Base-by-base conservation (phyloP, 1,140 invertebrate genomes). In the Papilio glaucus region DNA sequence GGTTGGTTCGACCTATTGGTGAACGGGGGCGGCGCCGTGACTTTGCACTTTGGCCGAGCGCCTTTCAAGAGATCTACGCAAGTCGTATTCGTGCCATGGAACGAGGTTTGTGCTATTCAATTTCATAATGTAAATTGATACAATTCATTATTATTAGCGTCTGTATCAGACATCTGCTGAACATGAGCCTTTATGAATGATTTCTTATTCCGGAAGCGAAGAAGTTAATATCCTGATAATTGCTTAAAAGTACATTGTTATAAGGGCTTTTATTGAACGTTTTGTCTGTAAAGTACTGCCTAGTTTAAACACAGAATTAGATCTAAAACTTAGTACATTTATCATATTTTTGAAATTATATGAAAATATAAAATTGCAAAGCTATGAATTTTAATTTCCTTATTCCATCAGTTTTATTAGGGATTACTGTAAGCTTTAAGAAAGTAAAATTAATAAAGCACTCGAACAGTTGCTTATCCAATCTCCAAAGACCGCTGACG, bases 1-100 rank as follows among this genome's bases (percentile, higher is more conserved):
- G 97, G 97, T 49, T 98, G 98, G 96, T 99, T 99, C 93, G 98
- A 99, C 93, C 95, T 99, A 5, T 95, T 99, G 82, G 98, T 99
- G 13, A 99, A 99, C 92, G 98, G 99, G 7, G 98, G 98, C 7
- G 98, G 98, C 0, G 98, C 98, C 0, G 97, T 99, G 0, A 99
- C 97, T 0, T 92, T 99, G 12, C 97, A 98, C 85, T 99, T 99
- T 85, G 98, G 98, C 67, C 94, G 98, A 72, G 96, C 97, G 41
- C 98, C 98, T 0, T 99, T 99, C 90, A 96, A 97, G 63, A 95
- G 97, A 0, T 96, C 98, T 76, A 97, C 95, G n/a, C 95, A 97
- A 84, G 98, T 98, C 70, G 97, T 99, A 4, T 98, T 97, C 86
- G 97, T 99, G 18, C 98, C 98, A 3, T 99, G 98, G 98, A 99